Percentiles rank a stretch among this genome's conserved stretches.
phyloP scores from a whole-genome alignment of 2,113 vertebrate species.

The Spheniscus mendiculus region DNA sequence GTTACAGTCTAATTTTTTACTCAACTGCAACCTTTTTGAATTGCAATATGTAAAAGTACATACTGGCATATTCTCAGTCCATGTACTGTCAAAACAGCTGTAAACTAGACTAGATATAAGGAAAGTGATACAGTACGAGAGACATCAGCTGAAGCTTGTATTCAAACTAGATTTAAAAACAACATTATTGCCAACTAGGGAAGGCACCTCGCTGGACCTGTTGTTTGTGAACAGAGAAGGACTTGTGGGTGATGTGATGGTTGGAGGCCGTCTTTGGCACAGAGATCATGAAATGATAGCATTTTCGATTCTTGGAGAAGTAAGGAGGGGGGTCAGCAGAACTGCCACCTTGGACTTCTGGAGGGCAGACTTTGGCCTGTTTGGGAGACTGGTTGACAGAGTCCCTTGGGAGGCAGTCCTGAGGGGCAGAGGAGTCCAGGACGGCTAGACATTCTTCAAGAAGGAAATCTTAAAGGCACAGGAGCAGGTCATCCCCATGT shows the following conservation, averaged over 20 bases:
- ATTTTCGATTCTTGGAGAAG: neutral
- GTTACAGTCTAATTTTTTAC: neutral
- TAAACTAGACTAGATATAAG: neutral
- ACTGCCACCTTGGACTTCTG: neutral
- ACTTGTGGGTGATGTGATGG: neutral
- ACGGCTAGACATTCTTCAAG: neutral
- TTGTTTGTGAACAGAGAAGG: neutral
- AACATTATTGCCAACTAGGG: neutral
- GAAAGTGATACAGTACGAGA: neutral
- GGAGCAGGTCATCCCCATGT: neutral
- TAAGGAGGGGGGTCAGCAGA: neutral
- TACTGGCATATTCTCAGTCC: neutral
- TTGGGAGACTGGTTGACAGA: neutral
- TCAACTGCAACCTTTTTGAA: neutral
- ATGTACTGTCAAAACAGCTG: neutral
- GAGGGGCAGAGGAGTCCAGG: neutral
- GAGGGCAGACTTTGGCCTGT: neutral
- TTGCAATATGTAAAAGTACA: neutral
- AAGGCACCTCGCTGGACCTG: neutral
- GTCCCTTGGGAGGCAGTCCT: neutral
- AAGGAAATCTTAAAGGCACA: neutral
- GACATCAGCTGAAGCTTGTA: neutral
- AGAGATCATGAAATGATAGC: neutral
- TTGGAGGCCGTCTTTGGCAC: neutral
- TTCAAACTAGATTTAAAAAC: neutral